Percentiles rank a stretch among this genome's conserved stretches.
phyloP scores from a whole-genome alignment of 1,140 invertebrate genomes.

The Acyrthosiphon pisum region DNA sequence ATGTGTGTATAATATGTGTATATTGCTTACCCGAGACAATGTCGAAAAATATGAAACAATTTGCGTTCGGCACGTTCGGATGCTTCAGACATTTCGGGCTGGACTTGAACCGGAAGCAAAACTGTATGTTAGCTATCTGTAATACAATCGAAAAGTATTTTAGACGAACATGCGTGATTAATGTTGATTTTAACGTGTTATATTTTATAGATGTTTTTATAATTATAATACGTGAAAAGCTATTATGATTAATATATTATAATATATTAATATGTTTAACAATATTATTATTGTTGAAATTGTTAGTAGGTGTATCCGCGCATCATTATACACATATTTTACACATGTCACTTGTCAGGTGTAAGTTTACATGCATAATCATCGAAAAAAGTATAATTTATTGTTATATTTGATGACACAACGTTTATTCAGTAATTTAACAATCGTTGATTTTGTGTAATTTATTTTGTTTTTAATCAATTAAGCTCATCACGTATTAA shows the following conservation, averaged over 20 bases:
- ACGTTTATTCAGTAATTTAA: not conserved
- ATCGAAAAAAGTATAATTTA: not conserved
- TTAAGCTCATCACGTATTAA: too few relatives aligned
- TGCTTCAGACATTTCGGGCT: conserved; percentile 42
- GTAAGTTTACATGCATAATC: too few relatives aligned
- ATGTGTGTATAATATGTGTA: not conserved
- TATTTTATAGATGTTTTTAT: not conserved
- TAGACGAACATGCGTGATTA: not conserved
- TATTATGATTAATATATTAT: not conserved
- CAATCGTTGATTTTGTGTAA: not conserved
- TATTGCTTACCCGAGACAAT: conserved; percentile 38
- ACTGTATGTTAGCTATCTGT: conserved; percentile 46
- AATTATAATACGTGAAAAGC: not conserved
- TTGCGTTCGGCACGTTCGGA: conserved; percentile 43
- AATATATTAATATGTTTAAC: too few relatives aligned
- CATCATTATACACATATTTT: too few relatives aligned
- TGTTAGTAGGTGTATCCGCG: too few relatives aligned
- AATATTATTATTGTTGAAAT: too few relatives aligned
- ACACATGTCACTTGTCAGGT: too few relatives aligned
- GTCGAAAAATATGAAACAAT: conserved; percentile 53
- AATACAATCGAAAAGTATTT: not conserved
- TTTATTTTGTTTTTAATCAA: too few relatives aligned
- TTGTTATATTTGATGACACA: not conserved
- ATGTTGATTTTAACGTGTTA: not conserved
- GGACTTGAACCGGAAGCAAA: conserved; percentile 51